These are phyloP conservation scores for Sarcophaga caerulescens DNA, from an alignment of 2,888 invertebrate species.

Conservation along the genomic window DNA sequence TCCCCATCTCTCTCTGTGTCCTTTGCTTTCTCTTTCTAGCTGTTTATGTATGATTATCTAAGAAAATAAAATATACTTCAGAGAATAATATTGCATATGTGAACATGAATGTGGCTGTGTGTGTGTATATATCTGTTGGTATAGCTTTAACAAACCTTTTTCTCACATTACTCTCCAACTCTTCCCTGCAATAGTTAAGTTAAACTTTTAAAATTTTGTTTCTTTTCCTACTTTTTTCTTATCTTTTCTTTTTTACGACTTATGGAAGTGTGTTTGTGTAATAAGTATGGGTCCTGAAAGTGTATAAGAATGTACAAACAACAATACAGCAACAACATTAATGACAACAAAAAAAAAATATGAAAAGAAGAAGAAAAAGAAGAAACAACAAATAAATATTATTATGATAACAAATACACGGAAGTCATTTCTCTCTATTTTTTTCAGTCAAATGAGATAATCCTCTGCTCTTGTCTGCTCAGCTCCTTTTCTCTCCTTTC, in stretches of 20 bases:
- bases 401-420: background rate
- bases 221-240: too few species aligned
- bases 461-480: background rate
- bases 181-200: too few species aligned
- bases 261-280: too few species aligned
- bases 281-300: too few species aligned
- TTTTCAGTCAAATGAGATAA: background rate
- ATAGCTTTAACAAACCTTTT: too few species aligned
- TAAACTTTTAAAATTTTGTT: too few species aligned
- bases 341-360: background rate
- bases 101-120: background rate
- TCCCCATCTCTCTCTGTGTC: background rate
- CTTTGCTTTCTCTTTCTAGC: background rate
- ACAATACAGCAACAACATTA: background rate
- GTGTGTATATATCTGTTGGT: too few species aligned
- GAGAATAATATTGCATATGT: background rate
- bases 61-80: background rate
- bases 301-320: background rate
- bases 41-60: background rate
- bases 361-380: background rate
- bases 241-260: too few species aligned
- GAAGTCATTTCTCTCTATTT: background rate
- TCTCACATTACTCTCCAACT: too few species aligned
- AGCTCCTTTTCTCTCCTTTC: background rate
- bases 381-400: background rate